Base-by-base conservation (phyloP, 1,140 invertebrate genomes). In the Zaprionus taronus region DNA sequence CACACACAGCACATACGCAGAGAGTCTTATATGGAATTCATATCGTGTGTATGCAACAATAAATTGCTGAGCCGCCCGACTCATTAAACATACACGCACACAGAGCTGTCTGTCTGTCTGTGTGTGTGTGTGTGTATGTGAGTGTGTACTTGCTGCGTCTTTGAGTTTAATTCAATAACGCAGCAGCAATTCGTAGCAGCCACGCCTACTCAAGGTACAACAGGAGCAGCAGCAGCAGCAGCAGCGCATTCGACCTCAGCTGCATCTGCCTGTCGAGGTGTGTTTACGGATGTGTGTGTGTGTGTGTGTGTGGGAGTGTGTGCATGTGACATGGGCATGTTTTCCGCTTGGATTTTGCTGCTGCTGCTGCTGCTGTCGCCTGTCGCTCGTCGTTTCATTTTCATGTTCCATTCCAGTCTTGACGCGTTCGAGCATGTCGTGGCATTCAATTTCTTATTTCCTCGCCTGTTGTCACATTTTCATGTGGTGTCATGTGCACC, bases 151-250 rank as follows among this genome's bases (percentile, higher is more conserved):
- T 38, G 24, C 53, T 20, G 62, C 36, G 47, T 68, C 77, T 68
- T 71, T 49, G 26, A 81, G 75, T 85, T 86, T 89, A 83, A 86
- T 86, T 86, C 80, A 86, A 86, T 83, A 86, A 80, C 70, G 80
- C 83, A 89, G 67, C 84, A 61, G 70, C 81, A 85, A 78, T 69
- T 78, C 81, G 79, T 81, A 78, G 77, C 72, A 51, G 57, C 22
- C 15, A 71, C 67, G 72, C 72, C 72, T 55, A 31, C 38, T 28
- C 31, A 64, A 63, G 72, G 72, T 71, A 64, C 67, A 51, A 64
- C n/a, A n/a, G n/a, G n/a, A n/a, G n/a, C n/a, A n/a, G n/a, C n/a
- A 41, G 22, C 31, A 44, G 55, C 14, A 60, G 44, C 34, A 58
- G 51, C 38, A 41, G 60, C 70, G 60, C 66, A 70, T 49, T 57